Evolutionary conservation across 1,140 invertebrate genomes (phyloP), one percentile per base, ranked within the genome.

Genomic region (Diorhabda elongata): DNA sequence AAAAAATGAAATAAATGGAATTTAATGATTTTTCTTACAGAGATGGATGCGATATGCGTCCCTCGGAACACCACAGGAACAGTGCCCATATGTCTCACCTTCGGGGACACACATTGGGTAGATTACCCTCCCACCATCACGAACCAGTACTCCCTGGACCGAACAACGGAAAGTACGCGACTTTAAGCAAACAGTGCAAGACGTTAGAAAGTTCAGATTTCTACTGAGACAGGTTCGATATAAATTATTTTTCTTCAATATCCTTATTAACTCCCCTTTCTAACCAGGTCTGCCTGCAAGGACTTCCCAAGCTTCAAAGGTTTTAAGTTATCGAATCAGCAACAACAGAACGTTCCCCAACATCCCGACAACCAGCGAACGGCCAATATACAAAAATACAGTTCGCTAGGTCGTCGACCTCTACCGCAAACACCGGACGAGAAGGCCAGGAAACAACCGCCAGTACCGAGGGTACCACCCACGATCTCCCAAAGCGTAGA

Each of bases 101-200:
- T 70, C 68, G 80, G 57, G 79, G 80, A 61, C 84, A 85, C 76
- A 85, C 84, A 61, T 77, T 85, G 66, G 84, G 84, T 47, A 75
- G 84, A 68, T 77, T 85, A 76, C 84, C 84, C 58, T 85, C 84
- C 71, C 84, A 85, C 74, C 83, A 85, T 75, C 77, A 79, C 45
- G 78, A 79, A 59, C 76, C 77, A 59, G 61, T 74, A 61, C 65
- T 76, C 64, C 62, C 76, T 61, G 84, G 85, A 72, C 85, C 85
- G 42, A 88, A 88, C 82, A 88, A 88, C 86, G 89, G 91, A 83
- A 92, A 92, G 87, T 92, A 92, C 87, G 91, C 91, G 82, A 93
- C 94, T 84, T 84, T 96, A 81, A 94, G 92, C 88, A 95, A 94
- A 84, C 92, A 95, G 83, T 96, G 94, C 88, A 96, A 96, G 84